Evolutionary conservation across 2,113 vertebrate species (phyloP), one percentile per base, ranked within the genome.

Genomic region (Phoenicopterus ruber): DNA sequence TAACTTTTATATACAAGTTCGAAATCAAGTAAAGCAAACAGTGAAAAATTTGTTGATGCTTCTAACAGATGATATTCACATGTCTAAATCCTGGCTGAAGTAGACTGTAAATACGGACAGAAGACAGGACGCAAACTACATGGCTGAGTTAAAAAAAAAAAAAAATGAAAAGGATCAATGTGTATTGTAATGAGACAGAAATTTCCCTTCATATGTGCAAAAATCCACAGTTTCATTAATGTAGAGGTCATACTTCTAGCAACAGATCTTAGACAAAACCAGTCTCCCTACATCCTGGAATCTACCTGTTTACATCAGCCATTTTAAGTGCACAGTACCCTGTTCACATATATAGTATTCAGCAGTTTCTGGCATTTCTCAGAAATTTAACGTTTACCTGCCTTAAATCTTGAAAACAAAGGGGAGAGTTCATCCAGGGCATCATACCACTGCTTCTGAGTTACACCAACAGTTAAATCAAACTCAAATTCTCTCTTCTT

Each of bases 171-270:
- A n/a, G 21, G 44, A 88, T 49, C 10, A 19, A 32, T 17, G 71
- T 63, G 63, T 83, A 96, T 83, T 86, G 89, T 93, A 95, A 89
- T 82, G 92, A 97, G 86, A 96, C 29, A 96, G 67, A 92, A 82
- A 84, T 73, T 90, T 94, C 93, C 93, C 92, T 94, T 93, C 65
- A 47, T 62, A 93, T 96, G 97, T 98, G 98, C 97, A 97, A 97
- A 96, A 96, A 78, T 88, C 96, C 90, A 95, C 46, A 93, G 85
- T 94, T 95, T 90, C 82, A 34, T 90, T 93, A 91, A 96, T 81
- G 93, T 36, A 95, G 95, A 97, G 92, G 88, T 96, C 92, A 94
- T 83, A 94, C 69, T 96, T 95, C 78, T 76, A 70, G 17, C 54
- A 96, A 95, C 47, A 92, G 86, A 94, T 91, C 78, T 95, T 47